Evolutionary conservation across 2,888 invertebrate genomes (phyloP).

Genomic region (Athalia cordata): DNA sequence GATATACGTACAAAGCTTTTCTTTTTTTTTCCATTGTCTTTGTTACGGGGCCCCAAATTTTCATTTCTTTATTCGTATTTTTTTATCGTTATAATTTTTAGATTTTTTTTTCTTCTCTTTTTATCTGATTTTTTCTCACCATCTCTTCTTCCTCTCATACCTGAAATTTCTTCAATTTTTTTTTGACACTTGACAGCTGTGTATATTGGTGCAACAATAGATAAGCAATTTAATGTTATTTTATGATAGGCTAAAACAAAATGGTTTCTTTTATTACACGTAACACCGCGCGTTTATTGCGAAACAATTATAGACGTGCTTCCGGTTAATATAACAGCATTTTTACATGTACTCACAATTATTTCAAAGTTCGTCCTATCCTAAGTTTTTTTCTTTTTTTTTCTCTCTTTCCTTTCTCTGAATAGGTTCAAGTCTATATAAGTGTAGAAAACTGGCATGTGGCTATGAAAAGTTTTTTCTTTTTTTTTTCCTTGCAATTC

Average conservation of each 20-base stretch:
- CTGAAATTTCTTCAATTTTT: too few relatives aligned
- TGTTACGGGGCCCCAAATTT: slow-evolving; percentile 33
- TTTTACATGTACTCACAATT: slow-evolving; percentile 8
- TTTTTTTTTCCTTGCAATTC: not conserved
- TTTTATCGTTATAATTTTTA: not conserved
- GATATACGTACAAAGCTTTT: slow-evolving; percentile 1
- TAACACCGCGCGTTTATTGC: too few relatives aligned
- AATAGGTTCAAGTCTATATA: slow-evolving; percentile 28
- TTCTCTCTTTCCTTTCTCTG: not conserved
- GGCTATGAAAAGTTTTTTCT: slow-evolving; percentile 36
- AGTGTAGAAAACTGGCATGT: slow-evolving; percentile 38
- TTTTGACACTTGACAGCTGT: too few relatives aligned
- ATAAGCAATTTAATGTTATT: not conserved
- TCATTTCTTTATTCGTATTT: not conserved
- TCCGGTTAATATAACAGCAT: too few relatives aligned
- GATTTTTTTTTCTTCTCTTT: not conserved
- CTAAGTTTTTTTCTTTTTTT: not conserved
- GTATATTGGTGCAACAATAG: not conserved
- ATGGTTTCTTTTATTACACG: too few relatives aligned
- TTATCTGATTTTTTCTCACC: not conserved
- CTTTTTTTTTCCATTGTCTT: slow-evolving; percentile 29
- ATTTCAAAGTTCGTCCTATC: slow-evolving; percentile 13
- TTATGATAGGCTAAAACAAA: too few relatives aligned
- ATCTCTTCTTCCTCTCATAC: not conserved
- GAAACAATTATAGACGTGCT: too few relatives aligned